phyloP scores from a whole-genome alignment of 2,113 vertebrate species.

The Neoarius graeffei region DNA sequence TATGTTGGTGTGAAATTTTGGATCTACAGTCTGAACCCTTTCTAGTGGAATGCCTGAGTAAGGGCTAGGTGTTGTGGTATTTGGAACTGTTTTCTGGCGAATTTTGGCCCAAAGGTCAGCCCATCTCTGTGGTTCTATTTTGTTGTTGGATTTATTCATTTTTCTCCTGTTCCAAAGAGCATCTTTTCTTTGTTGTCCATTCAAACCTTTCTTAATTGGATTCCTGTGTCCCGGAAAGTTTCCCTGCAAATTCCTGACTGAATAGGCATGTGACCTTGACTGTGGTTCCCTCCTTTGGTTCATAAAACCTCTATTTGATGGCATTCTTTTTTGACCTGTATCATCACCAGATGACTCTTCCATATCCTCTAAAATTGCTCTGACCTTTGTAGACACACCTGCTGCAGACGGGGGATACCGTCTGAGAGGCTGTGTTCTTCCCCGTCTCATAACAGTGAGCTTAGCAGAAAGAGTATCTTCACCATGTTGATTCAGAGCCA shows the following conservation, averaged over 20 bases:
- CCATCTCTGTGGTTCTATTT: constrained; percentile 88
- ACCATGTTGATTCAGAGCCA: constrained; percentile 83
- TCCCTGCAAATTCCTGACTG: constrained; percentile 62
- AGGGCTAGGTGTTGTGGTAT: constrained; percentile 55
- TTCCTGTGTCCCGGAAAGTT: constrained; percentile 27
- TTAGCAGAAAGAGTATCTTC: constrained; percentile 74
- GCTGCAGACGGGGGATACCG: constrained; percentile 71
- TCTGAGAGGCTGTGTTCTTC: constrained; percentile 62
- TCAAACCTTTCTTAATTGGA: constrained; percentile 57
- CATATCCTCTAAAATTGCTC: constrained; percentile 62
- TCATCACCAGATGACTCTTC: constrained; percentile 80
- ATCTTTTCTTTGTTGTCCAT: constrained; percentile 74
- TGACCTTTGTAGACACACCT: constrained; percentile 66
- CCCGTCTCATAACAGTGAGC: constrained; percentile 71
- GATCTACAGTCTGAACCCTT: constrained; percentile 40
- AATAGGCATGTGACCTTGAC: constrained; percentile 23
- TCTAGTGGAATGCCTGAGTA: constrained; percentile 46
- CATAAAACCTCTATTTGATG: not conserved
- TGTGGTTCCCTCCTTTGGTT: constrained; percentile 33
- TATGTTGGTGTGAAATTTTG: not conserved
- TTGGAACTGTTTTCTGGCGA: constrained; percentile 75
- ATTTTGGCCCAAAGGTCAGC: constrained; percentile 88
- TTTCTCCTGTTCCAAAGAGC: constrained; percentile 78
- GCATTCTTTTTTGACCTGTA: constrained; percentile 42
- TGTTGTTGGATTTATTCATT: constrained; percentile 77